Evolutionary conservation across 92 coral and sea anemone species (phyloP).

Genomic region (Zoanthus sansibaricus): DNA sequence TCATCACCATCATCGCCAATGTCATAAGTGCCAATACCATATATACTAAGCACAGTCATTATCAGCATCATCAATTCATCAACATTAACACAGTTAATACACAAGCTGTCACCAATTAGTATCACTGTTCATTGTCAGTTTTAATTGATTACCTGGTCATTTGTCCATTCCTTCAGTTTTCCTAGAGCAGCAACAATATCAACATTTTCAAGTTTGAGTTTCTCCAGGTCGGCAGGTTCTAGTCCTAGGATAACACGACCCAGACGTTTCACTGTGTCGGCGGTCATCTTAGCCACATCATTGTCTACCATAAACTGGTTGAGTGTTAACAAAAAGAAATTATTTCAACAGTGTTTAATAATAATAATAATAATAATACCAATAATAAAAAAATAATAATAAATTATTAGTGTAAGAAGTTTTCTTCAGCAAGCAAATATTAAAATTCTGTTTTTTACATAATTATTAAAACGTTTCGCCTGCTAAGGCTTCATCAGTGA

Average conservation of each 20-base stretch:
- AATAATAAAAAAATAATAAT: too few relatives aligned
- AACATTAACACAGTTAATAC: not conserved
- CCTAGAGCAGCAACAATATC: conserved; percentile 97
- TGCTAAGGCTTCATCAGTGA: too few relatives aligned
- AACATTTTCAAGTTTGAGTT: conserved; percentile 82
- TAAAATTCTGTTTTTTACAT: too few relatives aligned
- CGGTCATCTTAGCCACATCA: conserved; percentile 79
- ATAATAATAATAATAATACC: too few relatives aligned
- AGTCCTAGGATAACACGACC: conserved; percentile 97
- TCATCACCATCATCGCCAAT: not conserved
- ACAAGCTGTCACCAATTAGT: too few relatives aligned
- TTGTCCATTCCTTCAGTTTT: conserved; percentile 90
- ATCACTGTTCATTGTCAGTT: not conserved
- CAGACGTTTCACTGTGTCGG: conserved; percentile 78
- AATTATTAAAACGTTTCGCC: too few relatives aligned
- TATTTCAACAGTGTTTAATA: not conserved
- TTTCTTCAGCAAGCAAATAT: too few relatives aligned
- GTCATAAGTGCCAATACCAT: not conserved
- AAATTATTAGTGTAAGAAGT: too few relatives aligned
- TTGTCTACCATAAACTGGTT: conserved; percentile 68
- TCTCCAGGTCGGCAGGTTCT: conserved; percentile 84
- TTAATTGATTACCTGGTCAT: conserved; percentile 78
- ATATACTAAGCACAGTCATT: not conserved
- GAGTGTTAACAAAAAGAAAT: not conserved
- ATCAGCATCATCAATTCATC: not conserved